phyloP scores from a whole-genome alignment of 2,113 vertebrate genomes.

The Protobothrops flavoviridis region DNA sequence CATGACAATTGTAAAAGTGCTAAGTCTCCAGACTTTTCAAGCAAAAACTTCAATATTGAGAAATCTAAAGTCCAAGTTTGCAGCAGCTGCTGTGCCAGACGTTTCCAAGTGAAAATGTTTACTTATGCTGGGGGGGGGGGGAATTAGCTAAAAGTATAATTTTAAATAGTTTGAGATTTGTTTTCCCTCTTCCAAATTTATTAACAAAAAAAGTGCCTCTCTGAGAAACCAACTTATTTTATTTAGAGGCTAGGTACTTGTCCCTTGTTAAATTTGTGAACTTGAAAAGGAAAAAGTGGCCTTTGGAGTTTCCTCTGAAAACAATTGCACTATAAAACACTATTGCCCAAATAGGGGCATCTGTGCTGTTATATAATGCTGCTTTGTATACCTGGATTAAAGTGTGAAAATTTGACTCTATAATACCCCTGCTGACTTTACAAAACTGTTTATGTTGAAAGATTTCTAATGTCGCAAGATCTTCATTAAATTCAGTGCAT shows the following conservation, averaged over 20 bases:
- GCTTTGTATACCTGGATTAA: constrained; percentile 64
- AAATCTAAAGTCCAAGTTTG: constrained; percentile 21
- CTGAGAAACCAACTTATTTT: constrained; percentile 54
- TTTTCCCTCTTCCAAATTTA: constrained; percentile 45
- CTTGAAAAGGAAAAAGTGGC: constrained; percentile 51
- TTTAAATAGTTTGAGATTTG: constrained; percentile 48
- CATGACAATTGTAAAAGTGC: neutral
- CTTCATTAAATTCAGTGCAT: constrained; percentile 62
- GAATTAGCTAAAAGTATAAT: neutral
- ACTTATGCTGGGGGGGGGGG: constrained; percentile 15
- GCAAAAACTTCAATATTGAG: constrained; percentile 44
- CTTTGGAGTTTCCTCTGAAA: constrained; percentile 64
- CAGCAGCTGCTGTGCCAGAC: constrained; percentile 3
- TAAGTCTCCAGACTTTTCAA: constrained; percentile 33
- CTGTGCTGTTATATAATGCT: constrained; percentile 66
- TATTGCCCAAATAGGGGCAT: constrained; percentile 56
- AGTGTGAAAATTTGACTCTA: constrained; percentile 35
- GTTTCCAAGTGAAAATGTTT: constrained; percentile 10
- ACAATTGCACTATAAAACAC: constrained; percentile 68
- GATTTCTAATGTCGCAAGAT: constrained; percentile 69
- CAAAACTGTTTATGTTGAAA: constrained; percentile 64
- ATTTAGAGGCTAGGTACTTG: constrained; percentile 52
- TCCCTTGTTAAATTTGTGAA: constrained; percentile 53
- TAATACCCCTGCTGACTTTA: constrained; percentile 57
- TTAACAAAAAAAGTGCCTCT: constrained; percentile 58